phyloP scores from a whole-genome alignment of 53 echinoderm and acorn worm species.

The Holothuria leucospilota region DNA sequence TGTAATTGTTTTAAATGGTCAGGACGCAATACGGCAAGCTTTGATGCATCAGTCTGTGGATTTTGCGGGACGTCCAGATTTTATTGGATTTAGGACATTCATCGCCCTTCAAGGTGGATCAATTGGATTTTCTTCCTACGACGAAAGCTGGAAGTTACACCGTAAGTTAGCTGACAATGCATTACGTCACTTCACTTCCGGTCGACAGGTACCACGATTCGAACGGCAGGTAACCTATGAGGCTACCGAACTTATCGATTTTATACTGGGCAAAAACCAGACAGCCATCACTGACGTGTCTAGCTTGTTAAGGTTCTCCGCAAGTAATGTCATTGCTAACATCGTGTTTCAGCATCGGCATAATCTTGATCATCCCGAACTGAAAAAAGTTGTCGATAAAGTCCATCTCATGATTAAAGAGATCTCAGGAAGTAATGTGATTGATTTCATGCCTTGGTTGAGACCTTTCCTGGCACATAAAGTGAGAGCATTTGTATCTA shows the following conservation, averaged over 20 bases:
- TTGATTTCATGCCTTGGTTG: slow-evolving; percentile 77
- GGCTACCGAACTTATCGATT: slow-evolving; percentile 69
- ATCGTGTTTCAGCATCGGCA: slow-evolving; percentile 78
- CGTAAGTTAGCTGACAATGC: slow-evolving; percentile 61
- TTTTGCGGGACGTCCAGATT: slow-evolving; percentile 60
- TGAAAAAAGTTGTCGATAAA: slow-evolving; percentile 68
- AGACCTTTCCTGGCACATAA: slow-evolving; percentile 55
- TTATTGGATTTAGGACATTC: too few species aligned
- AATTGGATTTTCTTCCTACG: too few species aligned
- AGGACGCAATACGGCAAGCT: slow-evolving; percentile 66
- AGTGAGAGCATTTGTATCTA: slow-evolving; percentile 63
- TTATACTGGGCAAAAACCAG: slow-evolving; percentile 70
- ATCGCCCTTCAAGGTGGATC: too few species aligned
- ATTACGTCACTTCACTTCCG: slow-evolving; percentile 73
- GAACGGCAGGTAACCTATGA: slow-evolving; percentile 65
- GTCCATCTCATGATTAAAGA: slow-evolving; percentile 71
- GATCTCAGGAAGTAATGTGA: slow-evolving; percentile 73
- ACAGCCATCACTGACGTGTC: slow-evolving; percentile 62
- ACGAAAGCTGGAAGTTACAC: slow-evolving; percentile 58
- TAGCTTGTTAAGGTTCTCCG: slow-evolving; percentile 66
- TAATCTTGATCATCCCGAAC: slow-evolving; percentile 65
- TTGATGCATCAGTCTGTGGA: slow-evolving; percentile 70
- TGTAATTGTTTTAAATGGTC: slow-evolving; percentile 80
- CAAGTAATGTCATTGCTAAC: slow-evolving; percentile 84
- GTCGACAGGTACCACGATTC: slow-evolving; percentile 54